These are phyloP conservation scores for Microchrysa polita DNA, from an alignment of 2,888 invertebrate genomes.

Conservation along the genomic window DNA sequence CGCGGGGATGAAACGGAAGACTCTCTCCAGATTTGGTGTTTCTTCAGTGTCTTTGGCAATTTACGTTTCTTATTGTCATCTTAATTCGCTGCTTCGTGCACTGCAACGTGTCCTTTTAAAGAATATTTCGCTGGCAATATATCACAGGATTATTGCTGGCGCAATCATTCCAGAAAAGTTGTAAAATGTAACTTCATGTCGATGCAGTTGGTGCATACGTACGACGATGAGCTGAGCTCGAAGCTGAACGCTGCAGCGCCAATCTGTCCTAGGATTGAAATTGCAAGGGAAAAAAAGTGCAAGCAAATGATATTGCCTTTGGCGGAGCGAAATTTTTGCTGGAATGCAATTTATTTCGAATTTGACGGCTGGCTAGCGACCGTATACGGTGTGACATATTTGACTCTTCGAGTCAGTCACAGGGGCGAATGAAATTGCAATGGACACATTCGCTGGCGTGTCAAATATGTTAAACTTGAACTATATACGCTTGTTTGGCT, in stretches of 20 bases:
- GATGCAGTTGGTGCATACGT: conserved; percentile 19
- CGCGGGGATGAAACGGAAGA: neutral
- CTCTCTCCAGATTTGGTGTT: conserved; percentile 6
- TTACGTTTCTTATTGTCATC: conserved; percentile 31
- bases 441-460: too few relatives aligned
- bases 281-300: neutral
- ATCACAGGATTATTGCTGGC: conserved; percentile 19
- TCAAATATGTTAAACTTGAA: too few relatives aligned
- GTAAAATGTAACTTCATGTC: conserved; percentile 21
- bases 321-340: neutral
- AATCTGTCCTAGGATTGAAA: neutral
- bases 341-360: conserved; percentile 35
- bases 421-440: neutral
- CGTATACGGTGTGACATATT: neutral
- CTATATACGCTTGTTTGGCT: too few relatives aligned
- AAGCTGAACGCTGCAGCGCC: too few relatives aligned
- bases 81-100: conserved; percentile 34
- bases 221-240: too few relatives aligned
- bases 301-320: conserved; percentile 10
- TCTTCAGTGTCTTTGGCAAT: neutral
- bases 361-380: conserved; percentile 18
- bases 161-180: conserved; percentile 16
- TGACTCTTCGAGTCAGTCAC: neutral
- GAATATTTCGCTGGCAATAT: conserved; percentile 4
- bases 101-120: conserved; percentile 21